These are phyloP conservation scores for Erinaceus europaeus DNA, from an alignment of 2,113 vertebrate genomes.

Conservation along the genomic window DNA sequence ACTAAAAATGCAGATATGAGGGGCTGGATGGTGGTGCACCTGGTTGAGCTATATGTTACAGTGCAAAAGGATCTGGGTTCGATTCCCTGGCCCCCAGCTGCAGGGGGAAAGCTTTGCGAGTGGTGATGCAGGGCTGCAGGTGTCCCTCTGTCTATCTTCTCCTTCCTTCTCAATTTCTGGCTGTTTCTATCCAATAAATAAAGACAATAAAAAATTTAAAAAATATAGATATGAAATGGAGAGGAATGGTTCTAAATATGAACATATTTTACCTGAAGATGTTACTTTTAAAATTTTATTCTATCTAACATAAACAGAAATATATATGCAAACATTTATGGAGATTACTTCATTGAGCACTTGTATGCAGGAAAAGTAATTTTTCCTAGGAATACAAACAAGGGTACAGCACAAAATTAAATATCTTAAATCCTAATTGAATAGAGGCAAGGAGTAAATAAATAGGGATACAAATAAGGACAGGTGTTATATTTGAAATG, in stretches of 20 bases:
- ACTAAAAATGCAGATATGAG: background rate
- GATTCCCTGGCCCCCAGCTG: too few species aligned
- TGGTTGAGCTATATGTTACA: too few species aligned
- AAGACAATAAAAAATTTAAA: too few species aligned
- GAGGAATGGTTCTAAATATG: background rate
- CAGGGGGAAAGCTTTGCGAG: too few species aligned
- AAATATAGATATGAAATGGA: background rate
- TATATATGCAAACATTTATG: background rate
- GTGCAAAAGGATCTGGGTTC: too few species aligned
- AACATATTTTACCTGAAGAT: background rate
- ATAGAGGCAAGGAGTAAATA: background rate
- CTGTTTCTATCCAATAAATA: too few species aligned
- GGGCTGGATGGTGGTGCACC: too few species aligned
- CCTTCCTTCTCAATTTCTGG: too few species aligned
- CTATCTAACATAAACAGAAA: background rate
- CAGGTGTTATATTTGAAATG: background rate
- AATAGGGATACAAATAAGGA: background rate
- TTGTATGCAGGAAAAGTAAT: background rate
- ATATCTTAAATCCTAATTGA: background rate
- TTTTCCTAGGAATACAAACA: background rate
- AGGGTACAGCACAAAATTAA: background rate
- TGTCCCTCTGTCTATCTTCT: too few species aligned
- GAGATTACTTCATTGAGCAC: background rate
- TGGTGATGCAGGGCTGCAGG: too few species aligned
- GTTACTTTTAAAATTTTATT: background rate